Percentiles rank a stretch among this genome's conserved stretches.
Evolutionary conservation across 2,888 invertebrate species (phyloP).

Genomic region (Neoitamus cyanurus): DNA sequence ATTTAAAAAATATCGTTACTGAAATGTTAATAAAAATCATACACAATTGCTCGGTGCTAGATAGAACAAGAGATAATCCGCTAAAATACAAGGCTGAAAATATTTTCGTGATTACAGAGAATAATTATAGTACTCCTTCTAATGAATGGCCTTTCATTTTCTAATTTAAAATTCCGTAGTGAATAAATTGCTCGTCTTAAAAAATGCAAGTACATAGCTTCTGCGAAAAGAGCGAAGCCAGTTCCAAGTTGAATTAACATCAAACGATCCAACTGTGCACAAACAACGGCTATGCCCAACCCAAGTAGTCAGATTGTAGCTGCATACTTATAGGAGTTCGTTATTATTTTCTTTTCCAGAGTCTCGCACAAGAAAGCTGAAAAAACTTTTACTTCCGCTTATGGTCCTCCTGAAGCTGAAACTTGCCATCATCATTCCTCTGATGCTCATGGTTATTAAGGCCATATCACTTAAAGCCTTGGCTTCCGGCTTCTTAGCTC

Average conservation of each 20-base stretch:
- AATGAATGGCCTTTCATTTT: too few relatives aligned
- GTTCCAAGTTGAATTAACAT: neutral
- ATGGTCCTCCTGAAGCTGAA: conserved; percentile 73
- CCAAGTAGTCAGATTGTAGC: neutral
- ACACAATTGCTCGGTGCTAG: too few relatives aligned
- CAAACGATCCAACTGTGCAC: neutral
- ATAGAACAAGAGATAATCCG: too few relatives aligned
- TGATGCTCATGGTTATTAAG: conserved; percentile 72
- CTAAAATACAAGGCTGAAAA: too few relatives aligned
- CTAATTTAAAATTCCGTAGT: too few relatives aligned
- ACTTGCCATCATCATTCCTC: conserved; percentile 71
- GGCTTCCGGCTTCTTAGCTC: conserved; percentile 72
- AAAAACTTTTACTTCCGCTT: conserved; percentile 73
- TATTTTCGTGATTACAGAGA: too few relatives aligned
- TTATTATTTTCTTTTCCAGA: conserved; percentile 62
- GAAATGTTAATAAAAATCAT: too few relatives aligned
- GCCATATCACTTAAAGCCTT: conserved; percentile 75
- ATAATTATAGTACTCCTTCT: too few relatives aligned
- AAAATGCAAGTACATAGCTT: too few relatives aligned
- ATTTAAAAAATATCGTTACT: too few relatives aligned
- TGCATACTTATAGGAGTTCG: neutral
- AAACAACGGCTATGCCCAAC: neutral
- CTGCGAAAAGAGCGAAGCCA: neutral
- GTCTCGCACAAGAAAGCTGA: conserved; percentile 71
- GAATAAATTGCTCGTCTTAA: too few relatives aligned